Evolutionary conservation across 2,797 vertebrate species (phyloP).

Genomic region (Yasuhikotakia modesta): DNA sequence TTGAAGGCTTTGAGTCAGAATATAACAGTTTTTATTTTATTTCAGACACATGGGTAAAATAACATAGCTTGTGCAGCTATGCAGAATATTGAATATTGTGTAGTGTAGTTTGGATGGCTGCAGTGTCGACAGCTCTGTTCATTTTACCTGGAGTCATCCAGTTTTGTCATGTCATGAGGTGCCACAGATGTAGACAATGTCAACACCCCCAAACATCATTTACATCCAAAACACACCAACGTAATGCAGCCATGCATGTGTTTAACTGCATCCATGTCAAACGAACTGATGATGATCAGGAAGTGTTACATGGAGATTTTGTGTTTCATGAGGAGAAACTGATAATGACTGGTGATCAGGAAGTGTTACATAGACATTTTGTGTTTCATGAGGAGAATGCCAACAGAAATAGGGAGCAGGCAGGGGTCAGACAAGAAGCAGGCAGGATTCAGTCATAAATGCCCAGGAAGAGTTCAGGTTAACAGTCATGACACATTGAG

Average conservation of each 20-base stretch:
- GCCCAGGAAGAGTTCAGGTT: slow-evolving; percentile 1
- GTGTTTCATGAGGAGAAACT: slow-evolving; percentile 8
- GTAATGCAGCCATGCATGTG: neutral
- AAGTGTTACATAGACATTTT: slow-evolving; percentile 3
- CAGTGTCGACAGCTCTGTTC: too few relatives aligned
- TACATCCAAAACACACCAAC: neutral
- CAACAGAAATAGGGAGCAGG: neutral
- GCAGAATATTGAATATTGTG: too few relatives aligned
- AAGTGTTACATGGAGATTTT: slow-evolving; percentile 1
- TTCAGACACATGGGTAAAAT: too few relatives aligned
- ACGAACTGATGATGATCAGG: neutral
- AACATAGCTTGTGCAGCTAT: too few relatives aligned
- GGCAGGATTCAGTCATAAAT: slow-evolving; percentile 1
- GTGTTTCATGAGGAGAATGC: slow-evolving; percentile 13
- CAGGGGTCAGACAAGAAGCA: neutral
- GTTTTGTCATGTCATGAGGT: too few relatives aligned
- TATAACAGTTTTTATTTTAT: too few relatives aligned
- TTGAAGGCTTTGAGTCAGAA: too few relatives aligned
- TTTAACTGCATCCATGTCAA: slow-evolving; percentile 10
- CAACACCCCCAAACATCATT: neutral
- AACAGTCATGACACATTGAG: slow-evolving; percentile 30
- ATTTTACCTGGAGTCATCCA: too few relatives aligned
- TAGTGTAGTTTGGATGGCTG: too few relatives aligned
- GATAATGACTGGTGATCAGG: too few relatives aligned
- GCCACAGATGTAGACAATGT: neutral